phyloP scores from a whole-genome alignment of 2,888 invertebrate species.

The Dioctria rufipes region DNA sequence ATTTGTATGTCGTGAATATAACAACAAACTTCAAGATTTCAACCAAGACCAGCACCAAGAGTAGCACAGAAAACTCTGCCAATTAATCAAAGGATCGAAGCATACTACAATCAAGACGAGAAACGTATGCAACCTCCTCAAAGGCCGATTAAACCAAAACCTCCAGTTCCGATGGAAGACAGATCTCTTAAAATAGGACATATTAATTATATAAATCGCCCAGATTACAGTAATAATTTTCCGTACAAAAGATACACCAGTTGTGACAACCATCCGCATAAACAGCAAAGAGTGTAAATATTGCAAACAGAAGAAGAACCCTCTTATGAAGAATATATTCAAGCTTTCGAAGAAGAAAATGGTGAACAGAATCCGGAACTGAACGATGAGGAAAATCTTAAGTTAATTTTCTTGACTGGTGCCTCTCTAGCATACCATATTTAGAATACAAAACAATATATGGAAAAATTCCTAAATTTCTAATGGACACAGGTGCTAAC shows the following conservation, averaged over 20 bases:
- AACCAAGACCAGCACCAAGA: too few relatives aligned
- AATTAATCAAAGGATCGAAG: neutral
- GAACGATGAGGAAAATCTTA: constrained; percentile 20
- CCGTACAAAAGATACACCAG: neutral
- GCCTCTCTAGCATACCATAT: constrained; percentile 55
- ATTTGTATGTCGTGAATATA: neutral
- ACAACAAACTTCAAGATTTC: neutral
- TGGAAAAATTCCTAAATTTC: constrained; percentile 29
- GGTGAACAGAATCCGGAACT: neutral
- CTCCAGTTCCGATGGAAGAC: constrained; percentile 46
- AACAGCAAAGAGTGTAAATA: neutral
- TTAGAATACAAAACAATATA: constrained; percentile 44
- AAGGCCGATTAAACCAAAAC: too few relatives aligned
- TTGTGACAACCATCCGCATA: constrained; percentile 12
- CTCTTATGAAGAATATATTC: neutral
- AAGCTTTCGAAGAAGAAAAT: neutral
- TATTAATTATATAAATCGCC: constrained; percentile 53
- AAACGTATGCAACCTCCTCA: constrained; percentile 14
- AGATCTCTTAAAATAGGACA: constrained; percentile 43
- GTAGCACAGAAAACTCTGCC: neutral
- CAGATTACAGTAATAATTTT: neutral
- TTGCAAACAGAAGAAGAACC: too few relatives aligned
- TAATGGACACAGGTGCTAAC: constrained; percentile 49
- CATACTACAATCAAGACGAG: neutral
- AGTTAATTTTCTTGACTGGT: constrained; percentile 54